These are phyloP conservation scores for Seriola dumerili DNA, from an alignment of 2,113 vertebrate species.

Conservation along the genomic window DNA sequence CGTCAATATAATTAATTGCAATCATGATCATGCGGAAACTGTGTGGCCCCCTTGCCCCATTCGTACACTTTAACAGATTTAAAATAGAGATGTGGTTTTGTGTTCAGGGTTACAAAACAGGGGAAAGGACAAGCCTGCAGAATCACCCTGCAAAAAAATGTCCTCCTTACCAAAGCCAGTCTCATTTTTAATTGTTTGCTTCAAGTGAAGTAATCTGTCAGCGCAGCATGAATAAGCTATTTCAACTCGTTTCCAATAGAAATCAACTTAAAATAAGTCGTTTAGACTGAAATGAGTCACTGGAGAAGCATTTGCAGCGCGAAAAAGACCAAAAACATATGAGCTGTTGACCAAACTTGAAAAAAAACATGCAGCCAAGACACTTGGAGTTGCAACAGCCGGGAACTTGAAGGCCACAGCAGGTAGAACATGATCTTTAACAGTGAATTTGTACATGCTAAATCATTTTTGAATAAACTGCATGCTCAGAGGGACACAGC, in stretches of 20 bases:
- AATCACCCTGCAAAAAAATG: not conserved
- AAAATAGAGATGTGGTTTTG: conserved; percentile 27
- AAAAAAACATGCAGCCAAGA: not conserved
- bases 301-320: not conserved
- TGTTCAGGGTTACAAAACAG: conserved; percentile 15
- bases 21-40: conserved; percentile 65
- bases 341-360: too few species aligned
- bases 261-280: not conserved
- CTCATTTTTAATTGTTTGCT: not conserved
- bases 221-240: not conserved
- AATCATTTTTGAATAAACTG: conserved; percentile 17
- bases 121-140: conserved; percentile 6
- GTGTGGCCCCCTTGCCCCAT: conserved; percentile 49
- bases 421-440: conserved; percentile 11
- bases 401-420: not conserved
- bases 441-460: conserved; percentile 6
- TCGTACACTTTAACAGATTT: conserved; percentile 52
- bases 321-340: not conserved
- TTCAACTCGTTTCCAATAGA: not conserved
- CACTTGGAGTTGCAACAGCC: not conserved
- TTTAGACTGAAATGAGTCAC: not conserved
- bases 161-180: not conserved
- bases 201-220: not conserved
- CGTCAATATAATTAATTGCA: conserved; percentile 76
- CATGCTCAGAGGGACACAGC: conserved; percentile 5